These are phyloP conservation scores for Syngnathus scovelli DNA, from an alignment of 2,113 vertebrate species.

Conservation along the genomic window DNA sequence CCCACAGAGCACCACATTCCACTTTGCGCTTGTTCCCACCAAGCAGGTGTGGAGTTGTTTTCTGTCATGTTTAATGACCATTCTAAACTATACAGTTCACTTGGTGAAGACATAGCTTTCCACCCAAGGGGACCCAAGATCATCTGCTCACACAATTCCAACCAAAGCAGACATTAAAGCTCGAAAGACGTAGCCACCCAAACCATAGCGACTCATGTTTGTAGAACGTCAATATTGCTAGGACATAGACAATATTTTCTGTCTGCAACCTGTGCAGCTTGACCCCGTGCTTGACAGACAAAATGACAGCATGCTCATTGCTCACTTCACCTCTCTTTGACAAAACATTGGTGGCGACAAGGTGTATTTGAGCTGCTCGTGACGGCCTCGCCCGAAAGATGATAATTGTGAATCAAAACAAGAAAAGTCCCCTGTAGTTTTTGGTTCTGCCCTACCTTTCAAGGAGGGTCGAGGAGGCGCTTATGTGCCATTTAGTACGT, in stretches of 20 bases:
- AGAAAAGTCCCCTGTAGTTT: slow-evolving; percentile 18
- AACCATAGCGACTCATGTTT: slow-evolving; percentile 5
- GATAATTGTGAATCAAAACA: slow-evolving; percentile 15
- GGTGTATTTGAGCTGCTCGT: slow-evolving; percentile 49
- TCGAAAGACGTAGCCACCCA: not conserved
- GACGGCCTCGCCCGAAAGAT: slow-evolving; percentile 20
- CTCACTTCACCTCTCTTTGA: slow-evolving; percentile 44
- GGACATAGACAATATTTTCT: slow-evolving; percentile 39
- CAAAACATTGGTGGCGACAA: slow-evolving; percentile 46
- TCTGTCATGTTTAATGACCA: no score
- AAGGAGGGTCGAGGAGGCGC: not conserved
- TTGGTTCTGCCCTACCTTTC: not conserved
- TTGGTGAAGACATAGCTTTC: not conserved
- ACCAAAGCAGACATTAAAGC: not conserved
- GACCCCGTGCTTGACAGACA: slow-evolving; percentile 40
- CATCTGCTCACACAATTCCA: not conserved
- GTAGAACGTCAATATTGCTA: not conserved
- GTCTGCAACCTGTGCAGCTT: slow-evolving; percentile 43
- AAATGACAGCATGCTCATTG: slow-evolving; percentile 38
- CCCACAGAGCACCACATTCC: slow-evolving; percentile 48
- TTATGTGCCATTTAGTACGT: no score
- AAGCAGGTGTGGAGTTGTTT: not conserved
- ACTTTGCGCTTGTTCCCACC: not conserved
- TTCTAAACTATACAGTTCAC: not conserved
- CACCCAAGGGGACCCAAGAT: not conserved